phyloP scores from a whole-genome alignment of 2,113 vertebrate species.

The Phrynocephalus versicolor region DNA sequence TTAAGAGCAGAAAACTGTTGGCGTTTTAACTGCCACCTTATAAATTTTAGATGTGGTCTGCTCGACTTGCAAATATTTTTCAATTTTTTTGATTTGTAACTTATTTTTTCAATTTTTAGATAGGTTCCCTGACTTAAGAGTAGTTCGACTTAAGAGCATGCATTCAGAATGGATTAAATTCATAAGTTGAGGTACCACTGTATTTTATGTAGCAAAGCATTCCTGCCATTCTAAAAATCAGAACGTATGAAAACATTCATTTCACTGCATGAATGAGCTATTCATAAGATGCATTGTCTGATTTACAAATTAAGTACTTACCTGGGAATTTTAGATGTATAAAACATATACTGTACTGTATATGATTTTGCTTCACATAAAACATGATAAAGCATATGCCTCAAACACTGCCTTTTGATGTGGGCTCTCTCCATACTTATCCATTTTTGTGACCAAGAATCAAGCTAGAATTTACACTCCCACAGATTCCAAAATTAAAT shows the following conservation, averaged over 20 bases:
- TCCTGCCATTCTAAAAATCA: not conserved
- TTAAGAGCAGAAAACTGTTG: too few species aligned
- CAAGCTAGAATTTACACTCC: not conserved
- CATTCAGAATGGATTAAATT: too few species aligned
- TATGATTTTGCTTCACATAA: not conserved
- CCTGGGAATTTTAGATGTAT: not conserved
- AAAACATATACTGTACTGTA: not conserved
- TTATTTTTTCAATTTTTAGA: too few species aligned
- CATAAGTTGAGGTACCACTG: too few species aligned
- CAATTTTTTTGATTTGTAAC: too few species aligned
- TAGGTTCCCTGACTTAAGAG: too few species aligned
- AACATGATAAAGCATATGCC: not conserved
- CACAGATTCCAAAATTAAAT: not conserved
- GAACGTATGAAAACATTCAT: not conserved
- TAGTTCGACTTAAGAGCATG: too few species aligned
- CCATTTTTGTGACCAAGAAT: not conserved
- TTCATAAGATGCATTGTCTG: too few species aligned
- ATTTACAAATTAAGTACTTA: not conserved
- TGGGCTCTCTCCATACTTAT: too few species aligned
- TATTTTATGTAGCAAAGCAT: not conserved
- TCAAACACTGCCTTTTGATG: not conserved
- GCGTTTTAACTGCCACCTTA: too few species aligned
- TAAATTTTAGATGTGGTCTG: too few species aligned
- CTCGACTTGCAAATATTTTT: too few species aligned
- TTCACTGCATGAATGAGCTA: not conserved